Evolutionary conservation across 2,888 invertebrate genomes (phyloP), one percentile per base, ranked within the genome.

Genomic region (Taenaris catops): DNA sequence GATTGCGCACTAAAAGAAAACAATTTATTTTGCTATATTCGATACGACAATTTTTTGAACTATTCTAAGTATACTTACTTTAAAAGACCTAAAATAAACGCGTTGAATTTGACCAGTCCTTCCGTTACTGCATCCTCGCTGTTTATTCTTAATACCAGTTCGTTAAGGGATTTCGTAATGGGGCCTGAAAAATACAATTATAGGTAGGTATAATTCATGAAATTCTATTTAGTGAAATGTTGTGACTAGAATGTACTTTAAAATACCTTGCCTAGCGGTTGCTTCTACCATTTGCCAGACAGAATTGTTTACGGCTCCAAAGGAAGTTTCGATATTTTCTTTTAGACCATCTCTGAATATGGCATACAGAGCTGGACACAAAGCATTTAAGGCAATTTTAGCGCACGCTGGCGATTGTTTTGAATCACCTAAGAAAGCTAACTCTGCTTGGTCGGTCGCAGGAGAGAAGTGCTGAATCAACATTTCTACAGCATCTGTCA

Each of bases 281-380:
- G 94, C 93, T 75, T 96, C 96, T 2, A 96, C 93, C 49, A 96
- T 93, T 79, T 94, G 93, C 96, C 96, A 96, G 29, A 95, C 94
- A 3, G 94, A 94, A 64, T 96, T 95, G 51, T 92, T 91, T 31
- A 96, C 93, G 8, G 93, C 92, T 21, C 96, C 96, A 63, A 96
- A 96, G 19, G 95, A 91, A 2, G 95, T 95, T 63, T 94, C 92
- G 32, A 96, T 88, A 49, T 89, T 91, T 17, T 94, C 92, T 63
- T 93, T 93, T 8, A 97, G 88, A 1, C 96, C 96, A 64, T 97
- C 96, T 52, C 93, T 91, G 56, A 97, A 90, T 37, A 96, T 89
- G 2, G 93, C 92, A 54, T 95, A 94, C 17, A 97, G 79, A 4
- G 96, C 93, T 1, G 96, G 95, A 63, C 96, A 96, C 19, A 97